These are phyloP conservation scores for Silurus meridionalis DNA, from an alignment of 2,113 vertebrate species.

Conservation along the genomic window DNA sequence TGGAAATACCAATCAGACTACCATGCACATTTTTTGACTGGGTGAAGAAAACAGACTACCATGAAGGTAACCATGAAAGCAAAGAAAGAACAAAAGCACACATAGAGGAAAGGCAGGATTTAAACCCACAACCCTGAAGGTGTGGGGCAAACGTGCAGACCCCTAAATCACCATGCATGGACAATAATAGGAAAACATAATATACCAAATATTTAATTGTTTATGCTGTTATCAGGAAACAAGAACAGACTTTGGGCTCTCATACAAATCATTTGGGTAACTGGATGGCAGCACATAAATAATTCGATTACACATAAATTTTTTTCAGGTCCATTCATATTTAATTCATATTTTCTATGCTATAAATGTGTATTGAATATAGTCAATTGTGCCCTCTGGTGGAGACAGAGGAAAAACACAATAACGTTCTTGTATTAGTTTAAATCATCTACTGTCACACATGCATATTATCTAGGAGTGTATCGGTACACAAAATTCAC, in stretches of 20 bases:
- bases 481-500: too few species aligned
- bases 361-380: background rate
- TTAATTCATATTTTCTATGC: background rate
- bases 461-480: background rate
- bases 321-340: background rate
- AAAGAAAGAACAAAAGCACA: too few species aligned
- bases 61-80: too few species aligned
- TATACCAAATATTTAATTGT: background rate
- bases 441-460: background rate
- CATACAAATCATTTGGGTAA: background rate
- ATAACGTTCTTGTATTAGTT: background rate
- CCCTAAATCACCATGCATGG: too few species aligned
- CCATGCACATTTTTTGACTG: too few species aligned
- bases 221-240: background rate
- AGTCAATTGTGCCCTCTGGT: constrained; percentile 26
- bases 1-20: too few species aligned
- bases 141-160: too few species aligned
- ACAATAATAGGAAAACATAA: background rate
- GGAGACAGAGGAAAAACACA: constrained; percentile 7
- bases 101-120: too few species aligned
- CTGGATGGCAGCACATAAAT: background rate
- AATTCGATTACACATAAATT: background rate
- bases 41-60: too few species aligned
- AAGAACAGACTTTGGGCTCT: background rate
- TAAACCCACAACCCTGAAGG: too few species aligned